A percentile compares a stretch with the other conserved stretches of the same genome.
Evolutionary conservation across 1,140 invertebrate genomes (phyloP).

Genomic region (Cotesia typhae): DNA sequence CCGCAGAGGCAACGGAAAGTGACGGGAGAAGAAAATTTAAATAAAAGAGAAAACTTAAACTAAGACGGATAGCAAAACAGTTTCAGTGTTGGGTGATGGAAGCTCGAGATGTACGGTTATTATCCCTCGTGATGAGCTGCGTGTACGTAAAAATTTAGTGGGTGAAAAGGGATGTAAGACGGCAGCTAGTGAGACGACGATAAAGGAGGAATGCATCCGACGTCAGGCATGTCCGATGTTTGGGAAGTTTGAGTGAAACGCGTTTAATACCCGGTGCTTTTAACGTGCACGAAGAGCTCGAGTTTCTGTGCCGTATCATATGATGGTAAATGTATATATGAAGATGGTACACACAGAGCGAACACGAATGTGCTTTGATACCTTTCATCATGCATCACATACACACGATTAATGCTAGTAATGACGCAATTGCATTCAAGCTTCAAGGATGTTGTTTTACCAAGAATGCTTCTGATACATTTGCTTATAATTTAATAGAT

Average conservation of each 20-base stretch:
- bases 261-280: conserved; percentile 39
- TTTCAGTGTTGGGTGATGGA: too few species aligned
- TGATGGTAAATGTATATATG: conserved; percentile 3
- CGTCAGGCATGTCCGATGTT: conserved; percentile 37
- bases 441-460: too few species aligned
- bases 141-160: not conserved
- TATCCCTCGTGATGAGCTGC: too few species aligned
- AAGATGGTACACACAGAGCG: not conserved
- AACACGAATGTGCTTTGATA: too few species aligned
- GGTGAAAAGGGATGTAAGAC: conserved; percentile 2
- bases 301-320: conserved; percentile 29
- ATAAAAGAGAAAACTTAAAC: conserved; percentile 10
- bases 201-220: conserved; percentile 39
- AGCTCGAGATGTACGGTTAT: too few species aligned
- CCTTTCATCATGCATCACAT: too few species aligned
- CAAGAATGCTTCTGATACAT: too few species aligned
- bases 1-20: not conserved
- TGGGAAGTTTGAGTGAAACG: conserved; percentile 42
- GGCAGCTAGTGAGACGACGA: conserved; percentile 9
- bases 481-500: too few species aligned
- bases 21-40: conserved; percentile 14
- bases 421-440: too few species aligned
- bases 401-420: too few species aligned
- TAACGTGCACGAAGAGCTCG: conserved; percentile 36
- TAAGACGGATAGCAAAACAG: not conserved